Base-by-base conservation (phyloP, 2,888 invertebrate genomes). In the Rhogogaster chlorosoma region DNA sequence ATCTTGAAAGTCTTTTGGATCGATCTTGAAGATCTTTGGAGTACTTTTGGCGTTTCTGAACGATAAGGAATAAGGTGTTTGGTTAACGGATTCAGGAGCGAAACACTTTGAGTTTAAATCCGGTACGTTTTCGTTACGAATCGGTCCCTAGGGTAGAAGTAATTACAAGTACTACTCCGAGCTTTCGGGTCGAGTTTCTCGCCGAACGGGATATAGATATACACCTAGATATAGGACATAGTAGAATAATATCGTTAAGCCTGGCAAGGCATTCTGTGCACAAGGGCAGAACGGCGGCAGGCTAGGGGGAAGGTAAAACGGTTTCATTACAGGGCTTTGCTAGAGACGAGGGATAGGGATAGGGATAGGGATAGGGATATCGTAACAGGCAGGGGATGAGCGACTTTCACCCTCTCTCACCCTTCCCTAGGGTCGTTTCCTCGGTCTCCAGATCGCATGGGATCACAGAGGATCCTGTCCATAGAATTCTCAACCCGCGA, bases 251-350 rank as follows among this genome's bases (percentile, higher is more conserved):
- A 80, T 80, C 38, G 61, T 61, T 80, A 80, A 57, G 61, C 80
- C 80, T 26, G 26, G 38, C 38, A 26, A 80, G 61, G 80, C 80
- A 80, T 57, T 80, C 61, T 70, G 32, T 12, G 57, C 10, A 6
- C 32, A n/a, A 45, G 83, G 67, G 42, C 70, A 45, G 61, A 1
- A 22, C 5, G 9, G 36, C 26, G 36, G 67, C 4, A 4, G 32
- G 53, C 53, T 38, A 67, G 88, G 91, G 91, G 91, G 91, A 91
- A 90, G 91, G 90, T 89, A 90, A 91, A 93, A 93, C 92, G 91
- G 90, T 93, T 93, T 93, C 93, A 93, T 93, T 93, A 93, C 91
- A 90, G 89, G 90, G 91, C 90, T 91, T 91, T 91, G 90, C 89
- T 89, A 90, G 92, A 91, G 91, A 61, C 80, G 18, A 61, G 73